Base-by-base conservation (phyloP, 1,140 invertebrate genomes). In the Eumeta japonica region DNA sequence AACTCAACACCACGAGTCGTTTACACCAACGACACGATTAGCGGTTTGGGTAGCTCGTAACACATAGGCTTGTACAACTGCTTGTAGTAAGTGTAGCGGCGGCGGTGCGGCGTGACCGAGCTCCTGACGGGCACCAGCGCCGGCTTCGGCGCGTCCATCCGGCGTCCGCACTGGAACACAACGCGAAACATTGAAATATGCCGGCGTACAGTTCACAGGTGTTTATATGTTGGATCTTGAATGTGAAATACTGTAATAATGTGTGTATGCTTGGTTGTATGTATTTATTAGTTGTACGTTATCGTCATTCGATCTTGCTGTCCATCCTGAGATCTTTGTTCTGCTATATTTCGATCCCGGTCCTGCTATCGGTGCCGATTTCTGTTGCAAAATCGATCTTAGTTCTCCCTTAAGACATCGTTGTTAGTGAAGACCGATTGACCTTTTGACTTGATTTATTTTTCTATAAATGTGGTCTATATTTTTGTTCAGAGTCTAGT, bases 31-130 rank as follows among this genome's bases (percentile, higher is more conserved):
- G 67, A 68, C 0, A 72, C 44, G 11, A 33, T 50, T 15, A 72
- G 40, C 0, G 67, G 64, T 1, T 41, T 42, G 3, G 64, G 62
- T 35, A 68, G 36, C 12, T 44, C 39, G 43, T 73, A 73, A 37
- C 50, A 48, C 38, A 70, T 55, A 13, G 63, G 67, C 28, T 52
- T 53, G 59, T 52, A 73, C 56, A 73, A 55, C 49, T 64, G 58
- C 37, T 66, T 65, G 61, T 70, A 73, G 54, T 73, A 73, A n/a
- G 67, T 73, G 54, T 73, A 73, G 36, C 67, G 65, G 5, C 67
- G 62, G 16, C 45, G 48, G 49, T 55, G 50, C 28, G 67, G 67
- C 14, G 64, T 63, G 32, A 67, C 62, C 1, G 62, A 71, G n/a
- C 47, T 51, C 3, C 52, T 45, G 35, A 58, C 49, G 9, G 63